Evolutionary conservation across 2,113 vertebrate species (phyloP).

Genomic region (Trachemys scripta): DNA sequence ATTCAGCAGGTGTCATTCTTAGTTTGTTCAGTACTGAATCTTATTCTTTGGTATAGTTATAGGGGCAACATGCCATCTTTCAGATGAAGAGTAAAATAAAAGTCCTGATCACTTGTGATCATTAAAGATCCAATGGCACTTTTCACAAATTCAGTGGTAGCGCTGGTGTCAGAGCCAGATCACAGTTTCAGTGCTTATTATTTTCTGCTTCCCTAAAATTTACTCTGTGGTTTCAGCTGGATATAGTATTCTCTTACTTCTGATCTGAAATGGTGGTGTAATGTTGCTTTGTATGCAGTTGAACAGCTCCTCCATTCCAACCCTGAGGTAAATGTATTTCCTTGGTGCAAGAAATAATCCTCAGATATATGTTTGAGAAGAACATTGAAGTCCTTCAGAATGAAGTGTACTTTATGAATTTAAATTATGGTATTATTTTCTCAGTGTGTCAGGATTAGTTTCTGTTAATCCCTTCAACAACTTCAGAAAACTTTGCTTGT

Average conservation of each 20-base stretch:
- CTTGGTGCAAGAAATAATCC: background rate
- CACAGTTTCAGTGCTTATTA: background rate
- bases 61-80: background rate
- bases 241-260: background rate
- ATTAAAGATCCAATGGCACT: background rate
- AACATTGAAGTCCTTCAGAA: background rate
- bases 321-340: background rate
- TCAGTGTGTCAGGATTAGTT: background rate
- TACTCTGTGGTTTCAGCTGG: background rate
- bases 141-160: background rate
- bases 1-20: background rate
- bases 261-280: background rate
- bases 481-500: background rate
- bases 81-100: background rate
- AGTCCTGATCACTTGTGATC: background rate
- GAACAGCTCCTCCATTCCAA: background rate
- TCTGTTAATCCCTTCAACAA: background rate
- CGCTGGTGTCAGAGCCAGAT: background rate
- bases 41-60: background rate
- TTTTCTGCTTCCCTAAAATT: background rate
- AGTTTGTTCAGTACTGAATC: background rate
- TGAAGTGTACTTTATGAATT: background rate
- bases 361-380: background rate
- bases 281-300: background rate
- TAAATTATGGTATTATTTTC: background rate